Base-by-base conservation (phyloP, 2,113 vertebrate species). In the Nesogale talazaci region DNA sequence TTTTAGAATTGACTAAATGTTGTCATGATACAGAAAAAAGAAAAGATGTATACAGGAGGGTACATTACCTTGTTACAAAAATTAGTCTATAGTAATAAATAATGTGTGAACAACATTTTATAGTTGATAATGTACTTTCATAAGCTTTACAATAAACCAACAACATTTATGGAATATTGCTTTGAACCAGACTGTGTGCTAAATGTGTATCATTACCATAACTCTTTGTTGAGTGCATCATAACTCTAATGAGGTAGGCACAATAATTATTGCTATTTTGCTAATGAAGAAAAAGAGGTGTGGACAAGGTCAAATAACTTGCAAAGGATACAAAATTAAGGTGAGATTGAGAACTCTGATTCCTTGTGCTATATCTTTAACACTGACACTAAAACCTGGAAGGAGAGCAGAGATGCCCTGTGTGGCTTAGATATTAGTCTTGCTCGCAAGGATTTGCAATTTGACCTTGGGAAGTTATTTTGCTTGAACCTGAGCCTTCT, bases 1-100 rank as follows among this genome's bases (percentile, higher is more conserved):
- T 76, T 95, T 94, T 92, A 59, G 88, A 94, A 70, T 83, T 90
- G 72, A 90, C 56, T 84, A 82, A 93, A 82, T 89, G 88, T 61
- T 94, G 42, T 90, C 93, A 90, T 34, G 77, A 78, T 78, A 25
- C 56, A 65, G 77, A 86, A 91, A 46, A 34, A 70, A 86, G 67
- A 95, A 85, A 79, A 94, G 80, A 94, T 92, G 86, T 92, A 82
- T 59, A 31, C 40, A 61, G 42, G 34, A 86, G 63, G 36, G 61
- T 88, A 52, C 6, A 72, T 81, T 63, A 82, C 59, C 57, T 63
- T 76, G n/a, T 80, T 90, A 80, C 61, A n/a, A 81, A 65, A 52
- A 95, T 83, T 70, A 90, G 76, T 63, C 70, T 94, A 14, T n/a
- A 34, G 67, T 83, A 92, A 74, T 89, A 92, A 74, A 85, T 94